Evolutionary conservation across 1,140 invertebrate species (phyloP), one percentile per base, ranked within the genome.

Genomic region (Philotrypesis tridentata): DNA sequence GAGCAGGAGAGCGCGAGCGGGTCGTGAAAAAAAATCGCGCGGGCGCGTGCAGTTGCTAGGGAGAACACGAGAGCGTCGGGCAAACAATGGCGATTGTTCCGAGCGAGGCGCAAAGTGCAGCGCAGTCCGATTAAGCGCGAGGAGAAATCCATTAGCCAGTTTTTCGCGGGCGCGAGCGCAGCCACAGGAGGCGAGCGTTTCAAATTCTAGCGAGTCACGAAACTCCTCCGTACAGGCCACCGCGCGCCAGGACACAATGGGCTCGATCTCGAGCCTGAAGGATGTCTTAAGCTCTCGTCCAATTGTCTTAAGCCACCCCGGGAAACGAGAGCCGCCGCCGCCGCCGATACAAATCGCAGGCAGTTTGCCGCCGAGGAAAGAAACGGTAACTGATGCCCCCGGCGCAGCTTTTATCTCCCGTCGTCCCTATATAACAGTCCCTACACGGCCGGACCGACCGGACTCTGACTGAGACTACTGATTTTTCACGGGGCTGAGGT

Each of bases 271-370:
- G 7, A 55, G 48, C 7, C 17, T 65, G 63, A 65, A 65, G 11
- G 17, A 65, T 65, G 63, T 29, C 63, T 65, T 29, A 21, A 65
- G 63, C 63, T 65, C 25, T 79, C 48, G 70, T 84, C 71, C 79
- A 79, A 84, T 84, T 82, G 80, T 82, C 83, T 84, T 83, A 82
- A 84, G 76, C 83, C 76, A 70, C 23, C 67, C 7, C 21, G 21
- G 21, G 37, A 40, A 48, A 65, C n/a, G 55, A 37, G 61, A 61
- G 48, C 48, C 67, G 48, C 48, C 1, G 60, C n/a, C n/a, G n/a
- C n/a, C n/a, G n/a, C n/a, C 61, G 61, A 82, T 82, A 84, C 85
- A 84, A 85, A 85, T 85, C 83, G 82, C 82, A 55, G 37, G 25
- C 61, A 82, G 74, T 85, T 83, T 65, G 33, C 4, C 9, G 33